Conservation (phyloP, 2,888 invertebrate species). For the Lithosia quadra region DNA sequence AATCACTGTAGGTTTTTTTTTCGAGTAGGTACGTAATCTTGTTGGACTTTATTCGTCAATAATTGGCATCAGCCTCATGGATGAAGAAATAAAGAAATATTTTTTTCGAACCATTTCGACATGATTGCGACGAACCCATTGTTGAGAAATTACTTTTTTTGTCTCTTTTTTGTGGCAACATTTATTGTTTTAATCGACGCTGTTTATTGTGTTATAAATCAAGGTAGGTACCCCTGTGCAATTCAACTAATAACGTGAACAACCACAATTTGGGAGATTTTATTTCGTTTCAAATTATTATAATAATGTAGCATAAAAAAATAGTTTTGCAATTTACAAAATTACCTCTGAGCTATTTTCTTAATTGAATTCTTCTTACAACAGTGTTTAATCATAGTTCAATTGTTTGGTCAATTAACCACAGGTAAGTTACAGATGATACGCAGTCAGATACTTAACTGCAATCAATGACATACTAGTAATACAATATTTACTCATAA, state of each 20-base stretch:
- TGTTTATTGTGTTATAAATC: conserved; percentile 1
- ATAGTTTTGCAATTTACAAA: background rate
- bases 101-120: background rate
- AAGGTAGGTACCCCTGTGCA: background rate
- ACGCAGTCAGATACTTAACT: too few relatives aligned
- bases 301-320: background rate
- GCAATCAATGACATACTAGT: too few relatives aligned
- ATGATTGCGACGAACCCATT: conserved; percentile 8
- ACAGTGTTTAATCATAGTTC: background rate
- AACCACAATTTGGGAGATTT: background rate
- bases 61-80: background rate
- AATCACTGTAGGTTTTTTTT: conserved; percentile 2
- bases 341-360: background rate
- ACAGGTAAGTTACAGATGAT: background rate
- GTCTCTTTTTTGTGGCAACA: background rate
- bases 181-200: background rate
- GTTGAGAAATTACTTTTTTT: background rate
- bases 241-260: conserved; percentile 1
- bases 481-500: too few relatives aligned
- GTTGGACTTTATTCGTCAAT: conserved; percentile 2
- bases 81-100: background rate
- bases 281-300: background rate
- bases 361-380: background rate
- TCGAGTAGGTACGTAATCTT: background rate
- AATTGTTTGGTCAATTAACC: background rate